These are phyloP conservation scores for Zophobas atratus DNA, from an alignment of 1,140 invertebrate species.

Conservation along the genomic window DNA sequence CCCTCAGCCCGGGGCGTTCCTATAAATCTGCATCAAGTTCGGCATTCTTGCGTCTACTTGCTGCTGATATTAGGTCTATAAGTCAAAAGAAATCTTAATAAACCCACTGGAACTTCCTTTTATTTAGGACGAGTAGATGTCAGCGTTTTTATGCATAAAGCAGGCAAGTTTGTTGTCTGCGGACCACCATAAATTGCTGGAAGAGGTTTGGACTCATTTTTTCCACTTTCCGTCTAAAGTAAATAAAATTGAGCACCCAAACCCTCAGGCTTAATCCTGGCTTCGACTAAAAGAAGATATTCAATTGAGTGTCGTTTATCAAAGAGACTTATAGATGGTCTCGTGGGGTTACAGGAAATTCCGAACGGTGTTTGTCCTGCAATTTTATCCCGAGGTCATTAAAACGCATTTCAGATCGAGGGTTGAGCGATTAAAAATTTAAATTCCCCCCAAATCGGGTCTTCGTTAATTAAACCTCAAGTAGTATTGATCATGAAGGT, in stretches of 20 bases:
- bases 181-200: neutral
- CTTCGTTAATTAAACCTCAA: conserved; percentile 39
- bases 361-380: conserved; percentile 8
- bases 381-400: conserved; percentile 24
- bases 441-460: conserved; percentile 28
- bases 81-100: conserved; percentile 39
- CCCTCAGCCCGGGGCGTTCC: neutral
- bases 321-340: conserved; percentile 34
- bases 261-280: neutral
- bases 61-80: conserved; percentile 38
- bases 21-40: conserved; percentile 36
- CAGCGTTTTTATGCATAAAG: conserved; percentile 36
- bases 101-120: conserved; percentile 1
- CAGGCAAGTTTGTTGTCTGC: conserved; percentile 14
- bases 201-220: conserved; percentile 1
- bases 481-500: conserved; percentile 28
- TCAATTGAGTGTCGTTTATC: conserved; percentile 33
- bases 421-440: conserved; percentile 37
- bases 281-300: conserved; percentile 20
- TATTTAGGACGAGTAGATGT: neutral
- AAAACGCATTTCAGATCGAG: conserved; percentile 9
- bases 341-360: conserved; percentile 14
- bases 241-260: conserved; percentile 1
- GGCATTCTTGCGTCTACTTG: conserved; percentile 7
- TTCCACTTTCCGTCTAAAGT: neutral